Evolutionary conservation across 1,140 invertebrate genomes (phyloP), one percentile per base, ranked within the genome.

Genomic region (Drosophila setifemur): DNA sequence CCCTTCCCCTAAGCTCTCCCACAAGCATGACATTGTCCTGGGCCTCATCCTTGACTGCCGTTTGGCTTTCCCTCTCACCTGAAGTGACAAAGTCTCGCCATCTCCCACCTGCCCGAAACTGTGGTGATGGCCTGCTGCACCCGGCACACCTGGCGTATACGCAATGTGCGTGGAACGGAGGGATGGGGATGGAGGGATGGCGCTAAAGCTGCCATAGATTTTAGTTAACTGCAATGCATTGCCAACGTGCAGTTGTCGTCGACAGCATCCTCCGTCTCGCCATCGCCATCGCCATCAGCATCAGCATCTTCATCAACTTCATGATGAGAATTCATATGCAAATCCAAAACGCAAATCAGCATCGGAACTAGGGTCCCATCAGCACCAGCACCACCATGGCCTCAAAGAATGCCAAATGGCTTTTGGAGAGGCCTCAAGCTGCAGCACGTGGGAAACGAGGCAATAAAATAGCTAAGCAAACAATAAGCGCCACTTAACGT

Each of bases 291-390:
- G 23, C 40, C 44, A 49, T 19, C 23, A 3, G 19, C 25, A 35
- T 29, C 19, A 42, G 35, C 43, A 60, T 66, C 69, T 55, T 72
- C 69, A 74, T 55, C 50, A 60, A 67, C 66, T 45, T 78, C 73
- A 87, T 82, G 63, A 87, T 83, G 64, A 71, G 69, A 54, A 82
- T 83, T 88, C 82, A 78, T 71, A 88, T 88, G 83, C 64, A 78
- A 83, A 81, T 83, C 42, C 64, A 45, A 42, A 48, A 49, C 68
- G 68, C 72, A 83, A 88, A 77, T 88, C 77, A 78, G 66, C 69
- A 68, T 73, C 71, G 74, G 76, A 68, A 67, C 60, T 50, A 42
- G 69, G 48, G 8, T 40, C 28, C 28, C 57, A 61, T 35, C 54
- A 21, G 4, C 12, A 26, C 7, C 11, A 14, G 25, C 45, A 23